These are phyloP conservation scores for Crocuta crocuta DNA, from an alignment of 2,113 vertebrate species.

Conservation along the genomic window DNA sequence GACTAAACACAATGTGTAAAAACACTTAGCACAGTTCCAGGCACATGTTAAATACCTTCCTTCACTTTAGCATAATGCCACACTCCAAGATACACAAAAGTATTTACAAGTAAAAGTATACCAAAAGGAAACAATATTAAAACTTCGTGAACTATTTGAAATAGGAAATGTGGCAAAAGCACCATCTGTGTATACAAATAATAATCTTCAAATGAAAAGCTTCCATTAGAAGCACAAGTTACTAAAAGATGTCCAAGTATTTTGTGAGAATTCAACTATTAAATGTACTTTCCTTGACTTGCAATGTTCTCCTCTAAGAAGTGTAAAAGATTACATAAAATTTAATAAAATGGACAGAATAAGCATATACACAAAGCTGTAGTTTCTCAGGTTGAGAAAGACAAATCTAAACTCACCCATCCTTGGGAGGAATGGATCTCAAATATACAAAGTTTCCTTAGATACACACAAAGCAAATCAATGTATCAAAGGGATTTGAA, in stretches of 20 bases:
- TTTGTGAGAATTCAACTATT: slow-evolving; percentile 46
- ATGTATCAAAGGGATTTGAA: slow-evolving; percentile 33
- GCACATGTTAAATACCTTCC: slow-evolving; percentile 17
- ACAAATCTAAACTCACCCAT: slow-evolving; percentile 21
- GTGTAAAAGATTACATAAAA: background rate
- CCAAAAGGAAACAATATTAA: slow-evolving; percentile 49
- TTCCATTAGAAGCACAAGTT: slow-evolving; percentile 48
- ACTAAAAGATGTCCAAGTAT: slow-evolving; percentile 46
- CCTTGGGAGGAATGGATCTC: slow-evolving; percentile 13
- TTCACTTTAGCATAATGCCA: slow-evolving; percentile 11
- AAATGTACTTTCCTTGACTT: slow-evolving; percentile 8
- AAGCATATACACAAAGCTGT: background rate
- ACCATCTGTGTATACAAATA: slow-evolving; percentile 47
- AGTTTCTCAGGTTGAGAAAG: slow-evolving; percentile 20
- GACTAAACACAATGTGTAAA: slow-evolving; percentile 34
- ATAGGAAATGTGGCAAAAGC: slow-evolving; percentile 43
- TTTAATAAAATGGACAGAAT: slow-evolving; percentile 45
- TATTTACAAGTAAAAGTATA: background rate
- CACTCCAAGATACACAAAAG: background rate
- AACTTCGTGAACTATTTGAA: slow-evolving; percentile 17
- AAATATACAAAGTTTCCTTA: slow-evolving; percentile 35
- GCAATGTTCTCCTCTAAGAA: slow-evolving; percentile 34
- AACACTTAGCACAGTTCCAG: background rate
- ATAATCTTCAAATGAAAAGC: slow-evolving; percentile 56
- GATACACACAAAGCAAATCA: slow-evolving; percentile 10